Percentiles rank a stretch among this genome's conserved stretches.
Evolutionary conservation across 2,797 vertebrate species (phyloP).

Genomic region (Myotis daubentonii): DNA sequence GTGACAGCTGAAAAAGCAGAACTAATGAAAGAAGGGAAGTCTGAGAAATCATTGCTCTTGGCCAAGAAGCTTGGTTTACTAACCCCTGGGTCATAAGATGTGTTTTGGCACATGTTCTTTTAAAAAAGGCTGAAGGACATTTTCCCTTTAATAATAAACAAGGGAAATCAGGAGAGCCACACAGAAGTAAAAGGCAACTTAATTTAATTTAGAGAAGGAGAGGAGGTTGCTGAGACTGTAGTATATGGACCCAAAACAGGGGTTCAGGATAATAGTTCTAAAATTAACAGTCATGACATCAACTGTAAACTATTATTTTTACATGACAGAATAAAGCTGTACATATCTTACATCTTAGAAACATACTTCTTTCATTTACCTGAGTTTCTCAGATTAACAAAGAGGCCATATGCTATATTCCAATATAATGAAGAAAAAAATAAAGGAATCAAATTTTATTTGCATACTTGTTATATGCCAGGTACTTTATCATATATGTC

Average conservation of each 20-base stretch:
- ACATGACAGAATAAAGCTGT: not conserved
- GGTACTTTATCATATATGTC: not conserved
- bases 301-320: constrained; percentile 42
- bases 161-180: not conserved
- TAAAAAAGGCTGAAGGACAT: constrained; percentile 1
- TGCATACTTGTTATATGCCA: not conserved
- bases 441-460: not conserved
- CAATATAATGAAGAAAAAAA: constrained; percentile 32
- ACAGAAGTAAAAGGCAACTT: constrained; percentile 1
- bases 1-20: constrained; percentile 36
- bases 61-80: constrained; percentile 41
- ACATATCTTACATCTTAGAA: not conserved
- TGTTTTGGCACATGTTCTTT: not conserved
- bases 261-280: not conserved
- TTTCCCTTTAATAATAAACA: constrained; percentile 36
- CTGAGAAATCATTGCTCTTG: constrained; percentile 25
- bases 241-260: not conserved
- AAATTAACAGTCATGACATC: not conserved
- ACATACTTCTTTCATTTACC: constrained; percentile 34
- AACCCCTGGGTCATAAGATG: not conserved
- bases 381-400: constrained; percentile 27
- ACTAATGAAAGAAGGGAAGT: constrained; percentile 54
- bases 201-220: not conserved
- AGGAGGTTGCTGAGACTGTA: not conserved
- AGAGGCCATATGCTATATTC: not conserved